Base-by-base conservation (phyloP, 2,113 vertebrate genomes). In the Megatriorchis doriae region DNA sequence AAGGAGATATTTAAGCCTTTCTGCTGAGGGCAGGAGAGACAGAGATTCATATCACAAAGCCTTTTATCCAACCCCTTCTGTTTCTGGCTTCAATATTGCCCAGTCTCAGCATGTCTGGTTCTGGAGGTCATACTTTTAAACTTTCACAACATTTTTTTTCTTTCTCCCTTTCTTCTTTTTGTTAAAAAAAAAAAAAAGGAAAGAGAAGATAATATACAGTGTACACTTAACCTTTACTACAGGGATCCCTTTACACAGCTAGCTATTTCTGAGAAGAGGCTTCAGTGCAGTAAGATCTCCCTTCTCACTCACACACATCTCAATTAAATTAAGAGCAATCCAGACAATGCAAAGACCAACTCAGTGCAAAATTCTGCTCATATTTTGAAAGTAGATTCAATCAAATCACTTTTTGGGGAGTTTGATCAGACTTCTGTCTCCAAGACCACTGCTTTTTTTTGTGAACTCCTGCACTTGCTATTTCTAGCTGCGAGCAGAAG, bases 1-100 rank as follows among this genome's bases (percentile, higher is more conserved):
- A 98, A 99, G 99, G 98, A 98, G 99, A 99, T 99, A 99, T 98
- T 99, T 99, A 99, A 99, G 98, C 99, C 98, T 97, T 97, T 98
- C 98, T 98, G 98, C 98, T 98, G 98, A 99, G 99, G 99, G 98
- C 98, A 97, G 97, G 97, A 98, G 98, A 99, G 98, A 98, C 98
- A 97, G 97, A 96, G 98, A 99, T 99, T 98, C 98, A 98, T 98
- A 99, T 99, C 99, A 98, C 98, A 99, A 98, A 99, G 98, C 98
- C 98, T 99, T 99, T 99, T 98, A 99, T 99, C 98, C 96, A 97
- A 95, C 97, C 96, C 96, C 98, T 97, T 98, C 98, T 97, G 95
- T 98, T 97, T 97, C 98, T 98, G 97, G 97, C 98, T 98, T 98
- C 98, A 98, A 94, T 98, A 98, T 98, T 97, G 98, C 98, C 97